A percentile compares a stretch with the other conserved stretches of the same genome.
These are phyloP conservation scores for Heterotis niloticus DNA, from an alignment of 2,113 vertebrate genomes.

Conservation along the genomic window DNA sequence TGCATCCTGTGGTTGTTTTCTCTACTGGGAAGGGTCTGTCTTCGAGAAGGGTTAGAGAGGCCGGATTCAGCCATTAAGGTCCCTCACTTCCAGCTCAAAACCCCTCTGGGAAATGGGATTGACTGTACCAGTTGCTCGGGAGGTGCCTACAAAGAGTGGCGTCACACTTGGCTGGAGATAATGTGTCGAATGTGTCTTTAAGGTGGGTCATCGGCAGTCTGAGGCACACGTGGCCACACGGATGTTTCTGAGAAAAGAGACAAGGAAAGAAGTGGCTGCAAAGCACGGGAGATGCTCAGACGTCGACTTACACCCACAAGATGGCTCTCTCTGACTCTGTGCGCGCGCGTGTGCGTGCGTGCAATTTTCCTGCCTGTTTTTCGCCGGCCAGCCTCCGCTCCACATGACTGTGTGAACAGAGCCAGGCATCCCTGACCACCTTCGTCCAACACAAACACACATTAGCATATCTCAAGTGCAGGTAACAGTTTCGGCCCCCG, in stretches of 20 bases:
- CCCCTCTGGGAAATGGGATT: constrained; percentile 13
- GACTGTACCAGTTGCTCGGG: constrained; percentile 29
- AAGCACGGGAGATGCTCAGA: not conserved
- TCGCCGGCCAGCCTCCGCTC: not conserved
- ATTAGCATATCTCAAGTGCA: not conserved
- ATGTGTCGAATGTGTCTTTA: constrained; percentile 44
- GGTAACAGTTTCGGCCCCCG: not conserved
- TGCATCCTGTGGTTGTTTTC: too few relatives aligned
- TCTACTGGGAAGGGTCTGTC: too few relatives aligned
- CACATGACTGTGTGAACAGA: not conserved
- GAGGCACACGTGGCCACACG: constrained; percentile 40
- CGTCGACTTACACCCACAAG: not conserved
- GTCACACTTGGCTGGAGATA: constrained; percentile 48
- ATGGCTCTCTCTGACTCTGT: not conserved
- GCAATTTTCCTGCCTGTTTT: not conserved
- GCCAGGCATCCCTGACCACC: not conserved
- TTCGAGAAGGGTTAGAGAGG: not conserved
- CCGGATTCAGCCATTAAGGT: not conserved
- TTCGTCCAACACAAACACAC: not conserved
- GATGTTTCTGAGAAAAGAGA: constrained; percentile 34
- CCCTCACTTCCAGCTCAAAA: constrained; percentile 11
- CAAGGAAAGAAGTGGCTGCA: not conserved
- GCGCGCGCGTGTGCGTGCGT: not conserved
- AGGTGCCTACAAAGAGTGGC: constrained; percentile 36
- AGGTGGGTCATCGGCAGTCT: constrained; percentile 47